A percentile compares a stretch with the other conserved stretches of the same genome.
phyloP scores from a whole-genome alignment of 2,113 vertebrate species.

The Barnardius zonarius region DNA sequence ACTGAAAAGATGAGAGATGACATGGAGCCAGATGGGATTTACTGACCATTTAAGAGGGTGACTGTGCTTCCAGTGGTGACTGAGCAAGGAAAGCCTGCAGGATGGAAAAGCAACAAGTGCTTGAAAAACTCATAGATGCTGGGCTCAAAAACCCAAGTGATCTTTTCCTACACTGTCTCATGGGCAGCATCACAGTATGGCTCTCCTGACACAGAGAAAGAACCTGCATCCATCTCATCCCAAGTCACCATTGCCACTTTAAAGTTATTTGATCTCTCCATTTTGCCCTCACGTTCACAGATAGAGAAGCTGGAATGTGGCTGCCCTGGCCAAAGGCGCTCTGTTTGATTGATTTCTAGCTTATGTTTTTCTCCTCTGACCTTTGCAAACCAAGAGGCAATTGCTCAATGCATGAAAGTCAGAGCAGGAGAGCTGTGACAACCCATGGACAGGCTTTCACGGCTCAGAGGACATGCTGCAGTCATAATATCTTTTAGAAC shows the following conservation, averaged over 20 bases:
- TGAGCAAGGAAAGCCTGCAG: neutral
- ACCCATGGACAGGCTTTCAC: neutral
- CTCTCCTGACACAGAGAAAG: neutral
- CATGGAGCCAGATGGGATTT: neutral
- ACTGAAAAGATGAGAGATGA: neutral
- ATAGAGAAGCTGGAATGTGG: neutral
- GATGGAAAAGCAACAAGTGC: neutral
- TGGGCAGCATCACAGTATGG: too few relatives aligned
- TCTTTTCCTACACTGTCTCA: neutral
- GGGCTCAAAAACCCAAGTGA: neutral
- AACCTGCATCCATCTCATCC: neutral
- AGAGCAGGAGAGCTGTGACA: neutral
- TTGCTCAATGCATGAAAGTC: neutral
- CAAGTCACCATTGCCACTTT: neutral
- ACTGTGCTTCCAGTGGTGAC: neutral
- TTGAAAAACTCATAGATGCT: neutral
- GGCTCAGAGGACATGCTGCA: neutral
- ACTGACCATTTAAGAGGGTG: fast-evolving
- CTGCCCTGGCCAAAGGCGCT: neutral
- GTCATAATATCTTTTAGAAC: neutral
- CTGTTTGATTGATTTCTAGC: slow-evolving; percentile 8
- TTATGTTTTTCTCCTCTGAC: neutral
- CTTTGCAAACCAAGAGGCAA: neutral
- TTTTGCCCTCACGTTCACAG: neutral
- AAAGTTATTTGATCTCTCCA: neutral